phyloP scores from a whole-genome alignment of 2,113 vertebrate genomes.

The Sphaerodactylus townsendi region DNA sequence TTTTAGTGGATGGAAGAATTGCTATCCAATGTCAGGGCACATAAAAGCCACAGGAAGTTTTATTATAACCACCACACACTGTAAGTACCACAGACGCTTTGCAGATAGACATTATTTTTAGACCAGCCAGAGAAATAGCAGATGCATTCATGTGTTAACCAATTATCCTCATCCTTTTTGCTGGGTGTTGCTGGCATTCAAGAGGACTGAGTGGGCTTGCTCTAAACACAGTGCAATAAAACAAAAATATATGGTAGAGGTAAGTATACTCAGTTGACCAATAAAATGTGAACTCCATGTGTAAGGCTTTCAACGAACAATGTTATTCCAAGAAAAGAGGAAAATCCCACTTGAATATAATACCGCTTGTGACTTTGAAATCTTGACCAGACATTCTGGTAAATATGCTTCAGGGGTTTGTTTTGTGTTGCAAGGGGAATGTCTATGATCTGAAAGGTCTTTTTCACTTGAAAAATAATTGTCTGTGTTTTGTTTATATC shows the following conservation, averaged over 20 bases:
- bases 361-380: neutral
- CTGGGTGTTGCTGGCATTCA: neutral
- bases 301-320: too few relatives aligned
- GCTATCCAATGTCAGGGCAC: neutral
- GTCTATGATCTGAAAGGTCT: neutral
- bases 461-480: neutral
- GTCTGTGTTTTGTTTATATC: neutral
- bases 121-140: neutral
- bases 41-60: neutral
- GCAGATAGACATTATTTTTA: neutral
- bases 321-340: neutral
- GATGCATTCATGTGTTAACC: too few relatives aligned
- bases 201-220: neutral
- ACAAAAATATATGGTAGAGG: neutral
- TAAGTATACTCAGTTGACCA: neutral
- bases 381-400: neutral
- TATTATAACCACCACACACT: neutral
- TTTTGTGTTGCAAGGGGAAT: neutral
- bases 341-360: neutral
- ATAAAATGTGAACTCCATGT: neutral
- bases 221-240: neutral
- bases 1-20: neutral
- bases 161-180: neutral
- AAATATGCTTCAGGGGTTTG: neutral
- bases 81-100: neutral